Evolutionary conservation across 2,113 vertebrate genomes (phyloP).

Genomic region (Rhinogobius similis): DNA sequence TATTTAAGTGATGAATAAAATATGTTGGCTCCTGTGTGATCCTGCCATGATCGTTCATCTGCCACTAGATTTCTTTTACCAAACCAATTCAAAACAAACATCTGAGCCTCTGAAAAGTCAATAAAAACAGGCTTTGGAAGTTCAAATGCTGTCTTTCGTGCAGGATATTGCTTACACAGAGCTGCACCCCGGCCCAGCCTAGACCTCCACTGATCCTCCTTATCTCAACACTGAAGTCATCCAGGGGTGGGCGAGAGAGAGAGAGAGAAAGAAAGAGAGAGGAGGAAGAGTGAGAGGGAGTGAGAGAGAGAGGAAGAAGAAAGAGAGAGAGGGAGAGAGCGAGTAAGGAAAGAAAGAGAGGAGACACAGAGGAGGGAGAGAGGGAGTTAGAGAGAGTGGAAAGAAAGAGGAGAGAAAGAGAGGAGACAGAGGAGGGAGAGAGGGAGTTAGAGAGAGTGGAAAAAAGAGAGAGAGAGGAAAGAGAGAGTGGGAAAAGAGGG

Average conservation of each 20-base stretch:
- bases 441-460: too few species aligned
- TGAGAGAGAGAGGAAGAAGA: not conserved
- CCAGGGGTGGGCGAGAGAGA: not conserved
- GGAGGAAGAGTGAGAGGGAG: too few species aligned
- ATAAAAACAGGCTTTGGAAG: not conserved
- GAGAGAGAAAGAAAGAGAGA: too few species aligned
- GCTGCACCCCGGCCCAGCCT: not conserved
- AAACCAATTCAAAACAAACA: not conserved
- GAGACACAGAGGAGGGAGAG: too few species aligned
- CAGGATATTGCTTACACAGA: slow-evolving; percentile 21
- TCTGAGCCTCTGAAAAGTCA: not conserved
- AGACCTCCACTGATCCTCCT: slow-evolving; percentile 15
- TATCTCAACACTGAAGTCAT: slow-evolving; percentile 17
- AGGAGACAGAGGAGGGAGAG: too few species aligned
- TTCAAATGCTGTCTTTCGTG: not conserved
- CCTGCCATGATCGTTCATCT: not conserved
- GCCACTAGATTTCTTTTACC: not conserved
- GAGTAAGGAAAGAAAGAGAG: too few species aligned
- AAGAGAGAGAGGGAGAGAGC: too few species aligned
- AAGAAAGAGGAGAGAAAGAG: not conserved
- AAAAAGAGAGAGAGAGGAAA: too few species aligned
- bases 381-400: too few species aligned
- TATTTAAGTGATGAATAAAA: not conserved
- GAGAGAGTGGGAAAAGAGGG: not conserved
- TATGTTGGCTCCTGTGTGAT: too few species aligned